phyloP scores from a whole-genome alignment of 2,797 vertebrate species.

The Hafferia zeledoni region DNA sequence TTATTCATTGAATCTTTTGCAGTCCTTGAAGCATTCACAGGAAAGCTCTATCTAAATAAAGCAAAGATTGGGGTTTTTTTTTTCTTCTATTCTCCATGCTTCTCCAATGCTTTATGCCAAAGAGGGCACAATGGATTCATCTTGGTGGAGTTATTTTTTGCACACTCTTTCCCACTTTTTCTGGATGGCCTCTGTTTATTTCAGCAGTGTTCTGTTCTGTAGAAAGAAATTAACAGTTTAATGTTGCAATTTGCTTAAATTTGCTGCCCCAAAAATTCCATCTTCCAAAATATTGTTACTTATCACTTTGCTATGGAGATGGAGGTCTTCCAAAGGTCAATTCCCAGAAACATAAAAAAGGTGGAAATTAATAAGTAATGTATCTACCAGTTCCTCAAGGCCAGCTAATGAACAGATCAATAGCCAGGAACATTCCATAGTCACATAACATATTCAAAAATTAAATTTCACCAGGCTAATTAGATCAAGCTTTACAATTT shows the following conservation, averaged over 20 bases:
- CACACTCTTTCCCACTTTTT: not conserved
- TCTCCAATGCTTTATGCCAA: not conserved
- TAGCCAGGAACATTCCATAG: not conserved
- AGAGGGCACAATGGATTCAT: not conserved
- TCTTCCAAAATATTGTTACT: not conserved
- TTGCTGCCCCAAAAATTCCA: not conserved
- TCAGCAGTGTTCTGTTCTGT: too few relatives aligned
- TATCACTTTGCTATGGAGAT: not conserved
- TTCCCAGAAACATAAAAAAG: conserved; percentile 14
- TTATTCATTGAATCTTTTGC: not conserved
- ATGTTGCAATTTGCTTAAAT: not conserved
- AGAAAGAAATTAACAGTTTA: not conserved
- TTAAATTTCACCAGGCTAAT: not conserved
- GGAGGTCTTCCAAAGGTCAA: not conserved
- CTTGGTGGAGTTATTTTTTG: not conserved
- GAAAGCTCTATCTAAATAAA: not conserved
- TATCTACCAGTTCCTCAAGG: not conserved
- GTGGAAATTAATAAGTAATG: conserved; percentile 3
- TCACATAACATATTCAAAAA: not conserved
- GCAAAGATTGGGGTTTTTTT: not conserved
- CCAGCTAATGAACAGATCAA: conserved; percentile 12
- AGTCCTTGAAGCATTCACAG: not conserved
- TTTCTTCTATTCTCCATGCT: not conserved
- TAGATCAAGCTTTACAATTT: not conserved
- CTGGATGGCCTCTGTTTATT: not conserved